phyloP scores from a whole-genome alignment of 2,113 vertebrate species.

The Ameiurus melas region DNA sequence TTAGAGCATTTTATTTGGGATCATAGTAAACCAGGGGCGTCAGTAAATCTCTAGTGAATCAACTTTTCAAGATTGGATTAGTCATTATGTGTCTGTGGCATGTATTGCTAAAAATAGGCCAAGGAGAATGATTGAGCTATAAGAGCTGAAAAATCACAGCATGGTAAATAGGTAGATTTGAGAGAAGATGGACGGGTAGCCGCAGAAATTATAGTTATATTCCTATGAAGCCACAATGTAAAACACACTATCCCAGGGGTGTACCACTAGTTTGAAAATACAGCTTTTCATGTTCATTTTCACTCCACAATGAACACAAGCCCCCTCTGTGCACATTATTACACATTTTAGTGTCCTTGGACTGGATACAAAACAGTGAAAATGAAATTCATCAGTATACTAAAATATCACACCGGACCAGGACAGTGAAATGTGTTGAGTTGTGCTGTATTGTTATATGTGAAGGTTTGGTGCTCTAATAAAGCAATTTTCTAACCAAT shows the following conservation, averaged over 20 bases:
- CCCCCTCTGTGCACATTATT: slow-evolving; percentile 41
- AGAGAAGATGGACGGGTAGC: background rate
- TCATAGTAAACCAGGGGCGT: background rate
- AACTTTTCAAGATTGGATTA: background rate
- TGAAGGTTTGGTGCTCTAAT: background rate
- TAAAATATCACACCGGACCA: background rate
- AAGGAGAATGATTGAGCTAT: background rate
- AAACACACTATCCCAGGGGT: background rate
- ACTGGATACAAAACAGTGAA: slow-evolving; percentile 30
- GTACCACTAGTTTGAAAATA: slow-evolving; percentile 7
- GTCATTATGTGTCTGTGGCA: background rate
- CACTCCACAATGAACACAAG: slow-evolving; percentile 21
- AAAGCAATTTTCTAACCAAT: background rate
- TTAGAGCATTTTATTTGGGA: no score
- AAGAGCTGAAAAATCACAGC: background rate
- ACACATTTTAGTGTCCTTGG: slow-evolving; percentile 24
- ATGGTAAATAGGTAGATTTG: background rate
- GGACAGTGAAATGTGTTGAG: background rate
- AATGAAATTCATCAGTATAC: slow-evolving; percentile 18
- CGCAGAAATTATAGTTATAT: background rate
- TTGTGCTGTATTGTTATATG: background rate
- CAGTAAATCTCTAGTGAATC: background rate
- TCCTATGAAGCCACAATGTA: background rate
- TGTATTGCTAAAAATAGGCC: background rate
- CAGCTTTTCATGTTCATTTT: background rate